Base-by-base conservation (phyloP, 2,888 invertebrate genomes). In the Bugula neritina region DNA sequence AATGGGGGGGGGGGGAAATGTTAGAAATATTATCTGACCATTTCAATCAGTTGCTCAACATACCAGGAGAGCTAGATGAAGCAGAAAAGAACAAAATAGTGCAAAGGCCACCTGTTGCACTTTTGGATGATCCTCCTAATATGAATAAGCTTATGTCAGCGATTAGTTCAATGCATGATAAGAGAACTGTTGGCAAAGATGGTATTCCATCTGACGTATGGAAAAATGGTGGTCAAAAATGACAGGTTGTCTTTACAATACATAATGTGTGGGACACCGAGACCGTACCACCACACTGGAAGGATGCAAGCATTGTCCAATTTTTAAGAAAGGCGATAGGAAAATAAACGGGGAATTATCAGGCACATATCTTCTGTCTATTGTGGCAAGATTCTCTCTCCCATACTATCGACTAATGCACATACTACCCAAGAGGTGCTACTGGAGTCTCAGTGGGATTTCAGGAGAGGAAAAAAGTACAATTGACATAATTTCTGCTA, bases 11-110 rank as follows among this genome's bases (percentile, higher is more conserved):
- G 55, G 71, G 27, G 13, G 31, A 74, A 43, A 72, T 71, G 13
- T 72, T 74, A 29, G n/a, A 75, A 43, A 69, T 73, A 21, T 75
- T 69, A 73, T n/a, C n/a, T n/a, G n/a, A n/a, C n/a, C n/a, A n/a
- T n/a, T n/a, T n/a, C n/a, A n/a, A n/a, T n/a, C n/a, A n/a, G n/a
- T n/a, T n/a, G n/a, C n/a, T n/a, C n/a, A n/a, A n/a, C n/a, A n/a
- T n/a, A n/a, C n/a, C n/a, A n/a, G n/a, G n/a, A n/a, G n/a, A n/a
- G n/a, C n/a, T n/a, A n/a, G n/a, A n/a, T n/a, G n/a, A n/a, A n/a
- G n/a, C n/a, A n/a, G n/a, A n/a, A n/a, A n/a, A n/a, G n/a, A n/a
- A n/a, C n/a, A n/a, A n/a, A n/a, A n/a, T n/a, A n/a, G n/a, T n/a
- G n/a, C n/a, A n/a, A n/a, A n/a, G n/a, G n/a, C n/a, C n/a, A n/a